Evolutionary conservation across 2,888 invertebrate species (phyloP).

Genomic region (Amblyjoppa proteus): DNA sequence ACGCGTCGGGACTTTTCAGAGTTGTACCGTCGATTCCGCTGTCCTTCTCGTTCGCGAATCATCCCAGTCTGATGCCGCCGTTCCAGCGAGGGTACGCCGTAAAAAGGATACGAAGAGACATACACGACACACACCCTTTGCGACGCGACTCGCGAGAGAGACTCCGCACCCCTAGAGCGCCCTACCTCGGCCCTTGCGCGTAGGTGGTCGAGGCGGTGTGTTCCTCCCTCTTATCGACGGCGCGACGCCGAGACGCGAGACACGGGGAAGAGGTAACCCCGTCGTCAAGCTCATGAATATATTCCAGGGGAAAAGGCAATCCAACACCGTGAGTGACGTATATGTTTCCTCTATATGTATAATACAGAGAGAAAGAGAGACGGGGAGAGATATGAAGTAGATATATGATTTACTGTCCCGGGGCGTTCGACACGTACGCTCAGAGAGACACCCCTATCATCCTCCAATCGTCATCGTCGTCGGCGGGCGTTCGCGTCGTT

Average conservation of each 20-base stretch:
- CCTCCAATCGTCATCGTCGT: conserved; percentile 41
- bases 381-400: neutral
- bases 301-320: conserved; percentile 46
- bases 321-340: conserved; percentile 41
- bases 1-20: conserved; percentile 24
- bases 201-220: neutral
- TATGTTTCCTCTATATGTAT: conserved; percentile 19
- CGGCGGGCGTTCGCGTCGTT: neutral
- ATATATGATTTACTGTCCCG: conserved; percentile 28
- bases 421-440: conserved; percentile 42
- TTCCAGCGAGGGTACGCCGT: neutral
- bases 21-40: neutral
- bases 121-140: neutral
- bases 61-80: neutral
- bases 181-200: conserved; percentile 1
- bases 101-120: neutral
- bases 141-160: conserved; percentile 12
- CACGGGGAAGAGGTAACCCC: neutral
- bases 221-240: neutral
- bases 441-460: conserved; percentile 36
- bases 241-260: conserved; percentile 1
- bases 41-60: conserved; percentile 3
- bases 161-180: neutral
- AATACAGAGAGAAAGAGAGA: neutral
- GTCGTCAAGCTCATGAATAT: conserved; percentile 45